Evolutionary conservation across 2,888 invertebrate genomes (phyloP).

Genomic region (Ypsolopha scabrella): DNA sequence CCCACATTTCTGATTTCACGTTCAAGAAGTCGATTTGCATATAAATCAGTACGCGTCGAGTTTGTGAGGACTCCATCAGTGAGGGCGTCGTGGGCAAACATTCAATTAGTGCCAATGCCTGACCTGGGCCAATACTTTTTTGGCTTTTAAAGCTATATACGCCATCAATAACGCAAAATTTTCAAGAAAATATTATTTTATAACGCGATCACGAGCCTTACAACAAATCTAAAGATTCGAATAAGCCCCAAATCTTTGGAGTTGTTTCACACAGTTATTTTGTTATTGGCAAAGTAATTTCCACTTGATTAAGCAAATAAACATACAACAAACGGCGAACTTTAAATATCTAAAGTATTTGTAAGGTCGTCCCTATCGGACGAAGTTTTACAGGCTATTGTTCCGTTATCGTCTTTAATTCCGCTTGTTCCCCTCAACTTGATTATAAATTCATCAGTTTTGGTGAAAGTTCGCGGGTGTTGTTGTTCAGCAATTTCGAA

Average conservation of each 20-base stretch:
- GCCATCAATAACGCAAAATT: not conserved
- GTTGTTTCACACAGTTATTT: no score
- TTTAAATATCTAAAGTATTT: no score
- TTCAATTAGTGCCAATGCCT: conserved; percentile 24
- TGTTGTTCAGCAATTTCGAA: not conserved
- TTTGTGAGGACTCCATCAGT: conserved; percentile 14
- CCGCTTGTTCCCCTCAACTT: conserved; percentile 9
- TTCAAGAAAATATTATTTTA: not conserved
- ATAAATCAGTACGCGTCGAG: conserved; percentile 4
- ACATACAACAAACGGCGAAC: no score
- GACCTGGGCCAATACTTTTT: conserved; percentile 16
- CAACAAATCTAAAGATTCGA: not conserved
- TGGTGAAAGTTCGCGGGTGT: conserved; percentile 3
- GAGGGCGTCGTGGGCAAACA: conserved; percentile 18
- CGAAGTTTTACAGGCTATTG: conserved; percentile 1
- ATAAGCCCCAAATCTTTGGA: no score
- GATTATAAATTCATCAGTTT: conserved; percentile 12
- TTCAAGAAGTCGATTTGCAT: conserved; percentile 5
- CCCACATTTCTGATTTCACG: conserved; percentile 2
- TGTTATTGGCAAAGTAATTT: no score
- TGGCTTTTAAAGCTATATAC: conserved; percentile 15
- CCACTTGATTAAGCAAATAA: no score
- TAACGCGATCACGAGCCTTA: not conserved
- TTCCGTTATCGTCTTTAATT: conserved; percentile 7
- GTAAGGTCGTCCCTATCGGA: no score